Base-by-base conservation (phyloP, 2,113 vertebrate genomes). In the Urocolius indicus region DNA sequence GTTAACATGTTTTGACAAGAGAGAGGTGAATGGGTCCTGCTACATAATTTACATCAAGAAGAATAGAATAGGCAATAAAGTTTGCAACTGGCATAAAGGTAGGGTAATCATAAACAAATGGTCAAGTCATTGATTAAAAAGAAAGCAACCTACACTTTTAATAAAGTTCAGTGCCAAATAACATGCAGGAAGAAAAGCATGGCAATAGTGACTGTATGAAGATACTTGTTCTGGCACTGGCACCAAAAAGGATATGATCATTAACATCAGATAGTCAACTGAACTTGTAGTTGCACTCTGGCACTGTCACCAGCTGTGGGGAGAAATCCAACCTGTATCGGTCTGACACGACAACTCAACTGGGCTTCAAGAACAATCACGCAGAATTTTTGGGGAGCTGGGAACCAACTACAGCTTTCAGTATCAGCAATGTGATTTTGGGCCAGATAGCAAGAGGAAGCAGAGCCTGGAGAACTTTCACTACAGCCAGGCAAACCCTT, bases 241-340 rank as follows among this genome's bases (percentile, higher is more conserved):
- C 78, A 34, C 2, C 0, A 3, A 10, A 48, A 68, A 81, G 26
- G 9, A 9, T 17, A 19, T 1, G 19, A 5, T 3, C 13, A 5
- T 13, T 13, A 46, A 21, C 12, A 46, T 2, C 2, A 4, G 55
- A 46, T 12, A 9, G 20, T 13, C 55, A 67, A 2, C 24, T 62
- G 65, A 61, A 32, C 26, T 9, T 32, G 59, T 0, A 2, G 54
- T 13, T 76, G 58, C 46, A 66, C 61, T 16, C 52, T 48, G 45
- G 24, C 79, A 32, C 6, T 58, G 76, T n/a, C 23, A 48, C 12
- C 46, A 66, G 36, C 67, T 43, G 24, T 20, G 18, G 10, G 3
- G 26, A 65, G 38, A 67, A 14, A 19, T 11, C 7, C 58, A 49
- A 4, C 15, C 11, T 54, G 19, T 3, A 19, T 1, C 63, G 55